Evolutionary conservation across 2,113 vertebrate genomes (phyloP).

Genomic region (Gavialis gangeticus): DNA sequence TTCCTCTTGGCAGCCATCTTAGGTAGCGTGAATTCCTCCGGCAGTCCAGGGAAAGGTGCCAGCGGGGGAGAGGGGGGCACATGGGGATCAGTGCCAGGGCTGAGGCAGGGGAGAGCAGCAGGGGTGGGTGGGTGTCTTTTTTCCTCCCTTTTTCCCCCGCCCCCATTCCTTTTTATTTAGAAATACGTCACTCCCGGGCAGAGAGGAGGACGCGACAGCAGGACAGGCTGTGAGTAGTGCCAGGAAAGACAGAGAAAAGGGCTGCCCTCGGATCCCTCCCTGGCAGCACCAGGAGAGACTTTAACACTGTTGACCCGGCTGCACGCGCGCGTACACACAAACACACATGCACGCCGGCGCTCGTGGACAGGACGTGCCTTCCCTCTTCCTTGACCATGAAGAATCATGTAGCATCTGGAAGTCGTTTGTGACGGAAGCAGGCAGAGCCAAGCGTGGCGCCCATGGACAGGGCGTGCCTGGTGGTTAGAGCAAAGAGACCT

Average conservation of each 20-base stretch:
- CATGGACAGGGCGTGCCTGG: not conserved
- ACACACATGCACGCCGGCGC: not conserved
- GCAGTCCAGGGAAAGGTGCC: not conserved
- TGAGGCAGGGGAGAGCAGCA: not conserved
- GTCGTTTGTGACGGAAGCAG: slow-evolving; percentile 20
- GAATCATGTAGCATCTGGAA: slow-evolving; percentile 35
- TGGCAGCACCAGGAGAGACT: not conserved
- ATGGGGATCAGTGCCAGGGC: not conserved
- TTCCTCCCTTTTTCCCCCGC: not conserved
- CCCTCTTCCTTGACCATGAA: slow-evolving; percentile 37
- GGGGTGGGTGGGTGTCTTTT: not conserved
- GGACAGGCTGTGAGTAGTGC: not conserved
- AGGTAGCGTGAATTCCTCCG: slow-evolving; percentile 55
- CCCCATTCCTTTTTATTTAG: not conserved
- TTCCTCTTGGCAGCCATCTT: slow-evolving; percentile 77
- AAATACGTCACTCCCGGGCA: not conserved
- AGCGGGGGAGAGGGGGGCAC: not conserved
- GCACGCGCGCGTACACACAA: not conserved
- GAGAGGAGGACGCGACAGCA: not conserved
- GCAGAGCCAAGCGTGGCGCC: slow-evolving; percentile 5
- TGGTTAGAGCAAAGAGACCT: not conserved
- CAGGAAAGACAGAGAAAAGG: not conserved
- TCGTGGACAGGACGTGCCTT: not conserved
- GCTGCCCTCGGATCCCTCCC: not conserved
- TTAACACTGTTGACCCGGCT: not conserved